Conservation (phyloP, 1,140 invertebrate genomes). For the Cotesia vestalis region DNA sequence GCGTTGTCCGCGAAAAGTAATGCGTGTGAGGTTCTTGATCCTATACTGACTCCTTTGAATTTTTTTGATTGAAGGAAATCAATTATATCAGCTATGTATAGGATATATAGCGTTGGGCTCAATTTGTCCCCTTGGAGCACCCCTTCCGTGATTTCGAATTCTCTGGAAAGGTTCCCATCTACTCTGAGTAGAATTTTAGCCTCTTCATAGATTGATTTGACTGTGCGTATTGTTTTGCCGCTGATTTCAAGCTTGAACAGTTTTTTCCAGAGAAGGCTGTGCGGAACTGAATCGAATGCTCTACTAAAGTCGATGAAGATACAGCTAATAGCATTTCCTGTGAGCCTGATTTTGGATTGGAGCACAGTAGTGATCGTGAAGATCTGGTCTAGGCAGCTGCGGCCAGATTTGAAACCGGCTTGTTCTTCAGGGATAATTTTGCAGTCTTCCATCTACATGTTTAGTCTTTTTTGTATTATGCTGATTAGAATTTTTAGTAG, state of each 20-base stretch:
- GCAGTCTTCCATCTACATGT: neutral
- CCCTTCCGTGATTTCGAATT: slow-evolving; percentile 18
- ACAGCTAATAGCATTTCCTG: neutral
- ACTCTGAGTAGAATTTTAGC: neutral
- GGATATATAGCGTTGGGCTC: slow-evolving; percentile 30
- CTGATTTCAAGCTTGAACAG: slow-evolving; percentile 21
- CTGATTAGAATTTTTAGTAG: slow-evolving; percentile 30
- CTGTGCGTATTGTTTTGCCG: slow-evolving; percentile 18
- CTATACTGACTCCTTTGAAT: slow-evolving; percentile 27
- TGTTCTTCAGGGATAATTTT: slow-evolving; percentile 6
- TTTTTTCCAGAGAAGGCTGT: slow-evolving; percentile 16
- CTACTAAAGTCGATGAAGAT: slow-evolving; percentile 34
- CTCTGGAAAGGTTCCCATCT: too few species aligned
- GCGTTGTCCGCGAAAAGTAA: slow-evolving; percentile 40
- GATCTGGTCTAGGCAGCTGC: slow-evolving; percentile 24
- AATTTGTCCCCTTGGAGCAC: slow-evolving; percentile 35
- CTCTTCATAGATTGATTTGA: slow-evolving; percentile 20
- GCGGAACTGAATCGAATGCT: slow-evolving; percentile 30
- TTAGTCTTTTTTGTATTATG: neutral
- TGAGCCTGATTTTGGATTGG: slow-evolving; percentile 15
- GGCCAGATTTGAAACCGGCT: slow-evolving; percentile 7
- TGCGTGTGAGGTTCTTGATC: slow-evolving; percentile 15
- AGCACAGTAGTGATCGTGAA: slow-evolving; percentile 3
- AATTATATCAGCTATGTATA: slow-evolving; percentile 31
- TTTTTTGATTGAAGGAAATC: slow-evolving; percentile 23